Evolutionary conservation across 2,797 vertebrate genomes (phyloP), one percentile per base, ranked within the genome.

Genomic region (Parauchenoglanis punctatus): DNA sequence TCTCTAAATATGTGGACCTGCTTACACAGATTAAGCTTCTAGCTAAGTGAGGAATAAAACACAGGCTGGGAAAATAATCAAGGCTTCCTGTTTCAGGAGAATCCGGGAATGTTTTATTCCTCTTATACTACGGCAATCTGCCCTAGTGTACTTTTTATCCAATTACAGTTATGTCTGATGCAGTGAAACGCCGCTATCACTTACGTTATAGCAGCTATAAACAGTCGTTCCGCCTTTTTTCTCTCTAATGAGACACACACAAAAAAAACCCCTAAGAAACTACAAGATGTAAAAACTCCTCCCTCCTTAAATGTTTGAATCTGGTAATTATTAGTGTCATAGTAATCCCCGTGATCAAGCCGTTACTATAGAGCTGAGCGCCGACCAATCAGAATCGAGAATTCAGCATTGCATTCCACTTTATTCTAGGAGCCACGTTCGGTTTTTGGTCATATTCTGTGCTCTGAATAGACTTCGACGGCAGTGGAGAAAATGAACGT

Each of bases 401-500:
- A 78, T 20, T 10, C 54, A 49, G 2, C 72, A 23, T 35, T 35
- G 31, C 13, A 72, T 23, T 5, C 4, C 49, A 8, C 49, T 31
- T 58, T 35, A 17, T 54, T 56, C 52, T 18, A 28, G 73, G 1
- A 10, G 40, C 17, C 59, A 67, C 18, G 31, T 78, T 8, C 68
- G 17, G 67, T 4, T 31, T 76, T 20, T 85, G 56, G n/a, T 28
- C 3, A n/a, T 2, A n/a, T 88, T 80, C 40, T 17, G 58, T 17
- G 54, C 72, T 75, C 84, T 56, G 82, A 81, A 81, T 76, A 87
- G 82, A 75, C 84, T 89, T 84, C 44, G 7, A 31, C 17, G 4
- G 78, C 73, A 72, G 72, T 84, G 88, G 81, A 90, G 84, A 89
- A 83, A 87, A 91, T 89, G 84, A 90, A 89, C 87, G 78, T 88